phyloP scores from a whole-genome alignment of 2,797 vertebrate genomes.

The Hozukius guyotensis region DNA sequence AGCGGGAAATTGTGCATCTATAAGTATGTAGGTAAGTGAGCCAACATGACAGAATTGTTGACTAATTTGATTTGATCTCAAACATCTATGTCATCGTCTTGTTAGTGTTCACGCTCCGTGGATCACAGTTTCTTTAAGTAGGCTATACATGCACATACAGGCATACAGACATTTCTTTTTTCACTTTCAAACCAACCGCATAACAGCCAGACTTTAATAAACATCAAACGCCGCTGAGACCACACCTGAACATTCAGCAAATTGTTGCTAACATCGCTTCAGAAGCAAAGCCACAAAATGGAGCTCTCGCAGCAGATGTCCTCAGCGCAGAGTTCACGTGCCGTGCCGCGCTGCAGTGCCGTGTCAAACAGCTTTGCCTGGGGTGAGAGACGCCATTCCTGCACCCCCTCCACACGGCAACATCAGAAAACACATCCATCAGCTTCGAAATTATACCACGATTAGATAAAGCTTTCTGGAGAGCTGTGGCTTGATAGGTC shows the following conservation, averaged over 20 bases:
- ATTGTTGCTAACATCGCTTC: background rate
- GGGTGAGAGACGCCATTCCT: constrained; percentile 52
- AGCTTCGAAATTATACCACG: constrained; percentile 61
- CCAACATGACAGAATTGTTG: constrained; percentile 3
- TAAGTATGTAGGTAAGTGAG: background rate
- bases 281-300: constrained; percentile 19
- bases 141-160: background rate
- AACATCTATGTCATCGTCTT: background rate
- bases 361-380: constrained; percentile 55
- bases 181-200: background rate
- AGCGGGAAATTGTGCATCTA: background rate
- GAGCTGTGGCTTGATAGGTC: constrained; percentile 46
- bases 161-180: background rate
- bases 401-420: constrained; percentile 25
- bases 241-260: background rate
- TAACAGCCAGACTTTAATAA: background rate
- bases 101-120: background rate
- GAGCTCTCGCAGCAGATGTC: constrained; percentile 21
- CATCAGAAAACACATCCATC: constrained; percentile 68
- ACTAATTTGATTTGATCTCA: background rate
- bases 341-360: constrained; percentile 21
- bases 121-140: background rate
- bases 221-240: background rate
- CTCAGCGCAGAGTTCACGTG: constrained; percentile 36
- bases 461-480: constrained; percentile 56